These are phyloP conservation scores for Phycodurus eques DNA, from an alignment of 2,113 vertebrate species.

Conservation along the genomic window DNA sequence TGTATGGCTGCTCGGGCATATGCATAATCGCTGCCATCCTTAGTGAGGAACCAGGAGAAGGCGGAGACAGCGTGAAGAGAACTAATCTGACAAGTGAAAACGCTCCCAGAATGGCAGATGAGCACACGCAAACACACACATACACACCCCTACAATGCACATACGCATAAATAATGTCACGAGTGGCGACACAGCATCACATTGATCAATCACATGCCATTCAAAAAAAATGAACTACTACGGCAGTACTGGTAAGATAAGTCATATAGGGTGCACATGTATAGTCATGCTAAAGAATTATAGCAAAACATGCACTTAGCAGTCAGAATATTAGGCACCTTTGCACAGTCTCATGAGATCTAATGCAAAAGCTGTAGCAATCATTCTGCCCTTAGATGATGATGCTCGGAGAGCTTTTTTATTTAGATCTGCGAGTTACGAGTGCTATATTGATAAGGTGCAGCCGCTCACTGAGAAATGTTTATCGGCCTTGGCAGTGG, in stretches of 20 bases:
- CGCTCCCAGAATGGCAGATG: constrained; percentile 21
- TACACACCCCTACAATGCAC: constrained; percentile 1
- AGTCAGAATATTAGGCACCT: background rate
- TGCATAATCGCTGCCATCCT: constrained; percentile 48
- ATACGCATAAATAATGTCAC: background rate
- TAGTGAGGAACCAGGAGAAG: constrained; percentile 31
- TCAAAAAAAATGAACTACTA: no score
- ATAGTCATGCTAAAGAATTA: no score
- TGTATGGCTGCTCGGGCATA: constrained; percentile 39
- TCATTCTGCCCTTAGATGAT: background rate
- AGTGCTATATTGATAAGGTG: no score
- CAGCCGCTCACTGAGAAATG: background rate
- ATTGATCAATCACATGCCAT: no score
- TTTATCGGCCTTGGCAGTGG: constrained; percentile 21
- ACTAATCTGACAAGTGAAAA: constrained; percentile 48
- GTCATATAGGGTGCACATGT: no score
- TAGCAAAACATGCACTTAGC: no score
- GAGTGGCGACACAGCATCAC: background rate
- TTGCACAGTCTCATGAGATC: background rate
- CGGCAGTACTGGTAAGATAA: no score
- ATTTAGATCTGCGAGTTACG: no score
- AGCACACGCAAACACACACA: constrained; percentile 4
- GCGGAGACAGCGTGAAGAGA: constrained; percentile 31
- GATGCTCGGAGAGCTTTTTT: background rate
- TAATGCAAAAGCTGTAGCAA: background rate